phyloP scores from a whole-genome alignment of 1,140 invertebrate species.

The Physella acuta region DNA sequence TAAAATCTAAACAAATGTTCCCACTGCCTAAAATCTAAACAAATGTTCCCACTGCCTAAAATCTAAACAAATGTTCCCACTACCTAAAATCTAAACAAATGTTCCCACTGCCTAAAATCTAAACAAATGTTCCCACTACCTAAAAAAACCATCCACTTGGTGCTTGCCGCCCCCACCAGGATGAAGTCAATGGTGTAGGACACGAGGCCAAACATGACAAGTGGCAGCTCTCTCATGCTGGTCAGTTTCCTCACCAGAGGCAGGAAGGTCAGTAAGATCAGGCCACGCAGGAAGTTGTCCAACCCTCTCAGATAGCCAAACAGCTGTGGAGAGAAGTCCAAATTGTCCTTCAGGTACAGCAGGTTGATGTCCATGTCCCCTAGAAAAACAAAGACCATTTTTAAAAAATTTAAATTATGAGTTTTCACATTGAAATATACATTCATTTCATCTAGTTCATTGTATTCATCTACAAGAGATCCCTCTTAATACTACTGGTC shows the following conservation, averaged over 20 bases:
- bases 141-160: slow-evolving; percentile 52
- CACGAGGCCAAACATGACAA: slow-evolving; percentile 55
- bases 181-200: slow-evolving; percentile 55
- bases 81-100: too few species aligned
- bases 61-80: too few species aligned
- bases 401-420: too few species aligned
- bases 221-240: slow-evolving; percentile 46
- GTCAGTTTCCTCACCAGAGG: slow-evolving; percentile 44
- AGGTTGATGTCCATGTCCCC: slow-evolving; percentile 55
- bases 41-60: too few species aligned
- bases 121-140: slow-evolving; percentile 27
- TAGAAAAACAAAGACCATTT: slow-evolving; percentile 30
- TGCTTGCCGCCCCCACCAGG: slow-evolving; percentile 51
- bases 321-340: slow-evolving; percentile 57
- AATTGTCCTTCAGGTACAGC: slow-evolving; percentile 36
- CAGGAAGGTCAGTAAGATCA: slow-evolving; percentile 52
- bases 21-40: too few species aligned
- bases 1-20: too few species aligned
- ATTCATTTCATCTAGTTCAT: too few species aligned
- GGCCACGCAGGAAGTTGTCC: slow-evolving; percentile 56
- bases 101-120: too few species aligned
- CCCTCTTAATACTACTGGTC: too few species aligned
- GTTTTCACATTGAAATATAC: too few species aligned
- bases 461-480: too few species aligned
- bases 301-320: slow-evolving; percentile 59